These are phyloP conservation scores for Drosophila nannoptera DNA, from an alignment of 1,140 invertebrate genomes.

Conservation along the genomic window DNA sequence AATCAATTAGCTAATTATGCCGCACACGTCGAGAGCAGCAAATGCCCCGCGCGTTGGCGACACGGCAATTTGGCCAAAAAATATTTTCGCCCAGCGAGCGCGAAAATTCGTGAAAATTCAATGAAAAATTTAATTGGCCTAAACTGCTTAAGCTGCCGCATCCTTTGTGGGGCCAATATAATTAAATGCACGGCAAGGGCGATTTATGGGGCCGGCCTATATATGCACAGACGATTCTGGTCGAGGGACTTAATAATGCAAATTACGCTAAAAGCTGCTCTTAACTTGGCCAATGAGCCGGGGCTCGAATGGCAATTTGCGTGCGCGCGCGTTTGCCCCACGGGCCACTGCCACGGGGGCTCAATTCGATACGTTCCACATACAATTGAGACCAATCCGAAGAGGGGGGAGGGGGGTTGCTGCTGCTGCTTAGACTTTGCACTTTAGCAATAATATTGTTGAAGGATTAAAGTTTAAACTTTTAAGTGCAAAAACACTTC, in stretches of 20 bases:
- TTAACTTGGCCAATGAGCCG: conserved; percentile 48
- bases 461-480: conserved; percentile 76
- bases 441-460: conserved; percentile 71
- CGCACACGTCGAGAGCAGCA: conserved; percentile 29
- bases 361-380: conserved; percentile 12
- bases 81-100: background rate
- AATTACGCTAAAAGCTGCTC: conserved; percentile 42
- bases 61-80: conserved; percentile 11
- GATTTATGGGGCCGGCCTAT: background rate
- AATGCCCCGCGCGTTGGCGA: conserved; percentile 39
- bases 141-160: conserved; percentile 8
- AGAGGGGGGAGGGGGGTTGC: conserved; percentile 10
- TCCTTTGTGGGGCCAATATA: background rate
- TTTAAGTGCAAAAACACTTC: conserved; percentile 75
- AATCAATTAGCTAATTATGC: conserved; percentile 74
- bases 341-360: too few relatives aligned
- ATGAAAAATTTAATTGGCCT: background rate
- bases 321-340: conserved; percentile 21
- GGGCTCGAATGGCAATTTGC: conserved; percentile 10
- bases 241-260: conserved; percentile 45
- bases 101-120: conserved; percentile 17
- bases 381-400: conserved; percentile 54
- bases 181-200: background rate
- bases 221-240: too few relatives aligned
- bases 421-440: conserved; percentile 57